These are phyloP conservation scores for Lathronympha strigana DNA, from an alignment of 2,888 invertebrate genomes.

Conservation along the genomic window DNA sequence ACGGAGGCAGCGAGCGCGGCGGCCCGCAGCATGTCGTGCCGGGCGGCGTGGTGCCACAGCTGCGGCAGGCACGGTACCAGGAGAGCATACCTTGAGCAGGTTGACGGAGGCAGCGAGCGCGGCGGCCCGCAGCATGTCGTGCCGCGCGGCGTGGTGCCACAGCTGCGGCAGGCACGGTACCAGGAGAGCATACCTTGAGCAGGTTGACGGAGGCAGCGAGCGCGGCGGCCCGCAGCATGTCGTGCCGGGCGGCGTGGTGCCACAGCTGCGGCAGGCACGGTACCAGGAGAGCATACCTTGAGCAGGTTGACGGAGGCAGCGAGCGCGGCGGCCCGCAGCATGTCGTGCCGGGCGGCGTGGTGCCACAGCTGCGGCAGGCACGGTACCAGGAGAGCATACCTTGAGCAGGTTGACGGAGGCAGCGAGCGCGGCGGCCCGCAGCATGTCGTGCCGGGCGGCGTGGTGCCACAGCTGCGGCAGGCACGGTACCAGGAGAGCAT, in stretches of 20 bases:
- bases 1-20: conserved; percentile 95
- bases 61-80: conserved; percentile 52
- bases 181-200: background rate
- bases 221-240: no score
- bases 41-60: conserved; percentile 93
- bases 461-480: conserved; percentile 9
- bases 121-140: conserved; percentile 68
- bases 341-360: conserved; percentile 93
- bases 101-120: no score
- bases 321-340: conserved; percentile 95
- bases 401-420: background rate
- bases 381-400: conserved; percentile 44
- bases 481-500: background rate
- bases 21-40: conserved; percentile 95
- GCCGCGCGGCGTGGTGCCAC: background rate
- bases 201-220: no score
- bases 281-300: conserved; percentile 78
- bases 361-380: conserved; percentile 91
- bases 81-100: background rate
- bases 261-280: no score
- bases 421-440: background rate
- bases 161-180: background rate
- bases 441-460: background rate
- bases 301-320: conserved; percentile 94
- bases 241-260: no score